These are phyloP conservation scores for Scomber colias DNA, from an alignment of 2,113 vertebrate genomes.

Conservation along the genomic window DNA sequence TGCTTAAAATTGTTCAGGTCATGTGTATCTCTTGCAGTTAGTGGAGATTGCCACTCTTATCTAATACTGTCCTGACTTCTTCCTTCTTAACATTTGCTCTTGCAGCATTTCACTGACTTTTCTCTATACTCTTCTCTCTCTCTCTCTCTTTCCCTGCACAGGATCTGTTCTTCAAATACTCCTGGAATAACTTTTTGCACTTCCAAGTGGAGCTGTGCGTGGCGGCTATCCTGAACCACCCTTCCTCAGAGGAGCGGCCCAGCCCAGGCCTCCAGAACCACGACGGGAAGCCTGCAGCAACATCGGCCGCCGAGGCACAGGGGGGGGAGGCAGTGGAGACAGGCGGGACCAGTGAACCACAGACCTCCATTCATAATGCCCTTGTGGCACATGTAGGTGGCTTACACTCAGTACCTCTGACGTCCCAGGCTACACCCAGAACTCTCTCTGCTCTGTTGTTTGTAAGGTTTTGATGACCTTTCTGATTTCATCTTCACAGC, in stretches of 20 bases:
- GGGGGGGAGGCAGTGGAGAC: constrained; percentile 76
- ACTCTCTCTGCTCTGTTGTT: neutral
- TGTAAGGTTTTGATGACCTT: neutral
- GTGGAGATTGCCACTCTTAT: neutral
- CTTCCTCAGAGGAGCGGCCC: constrained; percentile 81
- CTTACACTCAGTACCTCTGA: neutral
- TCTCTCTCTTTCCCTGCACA: constrained; percentile 53
- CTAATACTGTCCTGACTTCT: neutral
- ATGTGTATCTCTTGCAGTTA: neutral
- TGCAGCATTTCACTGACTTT: neutral
- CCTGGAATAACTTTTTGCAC: constrained; percentile 99
- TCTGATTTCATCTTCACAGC: constrained; percentile 77
- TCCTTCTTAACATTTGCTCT: neutral
- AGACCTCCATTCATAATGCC: constrained; percentile 77
- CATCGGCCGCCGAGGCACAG: constrained; percentile 35
- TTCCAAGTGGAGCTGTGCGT: constrained; percentile 98
- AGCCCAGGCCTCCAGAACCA: constrained; percentile 77
- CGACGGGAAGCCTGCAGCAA: constrained; percentile 54
- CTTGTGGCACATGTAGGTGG: constrained; percentile 91
- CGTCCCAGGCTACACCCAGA: neutral
- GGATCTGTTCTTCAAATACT: constrained; percentile 98
- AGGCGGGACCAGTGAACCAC: constrained; percentile 50
- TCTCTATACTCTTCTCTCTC: neutral
- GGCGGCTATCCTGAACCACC: constrained; percentile 91
- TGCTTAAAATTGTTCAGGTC: neutral